Evolutionary conservation across 2,113 vertebrate genomes (phyloP).

Genomic region (Tursiops truncatus): DNA sequence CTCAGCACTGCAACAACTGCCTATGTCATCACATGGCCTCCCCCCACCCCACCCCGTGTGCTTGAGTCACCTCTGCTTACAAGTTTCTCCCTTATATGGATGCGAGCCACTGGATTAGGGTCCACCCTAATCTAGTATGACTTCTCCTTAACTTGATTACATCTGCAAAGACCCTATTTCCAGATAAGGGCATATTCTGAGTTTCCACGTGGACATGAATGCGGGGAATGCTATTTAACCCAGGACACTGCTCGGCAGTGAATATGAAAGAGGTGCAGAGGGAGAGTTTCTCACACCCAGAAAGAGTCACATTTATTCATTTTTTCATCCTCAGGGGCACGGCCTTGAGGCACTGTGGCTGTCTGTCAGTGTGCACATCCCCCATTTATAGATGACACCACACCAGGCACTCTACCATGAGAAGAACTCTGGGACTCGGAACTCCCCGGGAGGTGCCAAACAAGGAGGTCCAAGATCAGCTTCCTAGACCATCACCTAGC

Average conservation of each 20-base stretch:
- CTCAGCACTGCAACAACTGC: not conserved
- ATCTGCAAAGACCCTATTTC: not conserved
- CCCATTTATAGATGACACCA: not conserved
- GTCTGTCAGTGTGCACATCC: accelerated
- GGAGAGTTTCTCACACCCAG: not conserved
- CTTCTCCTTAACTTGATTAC: not conserved
- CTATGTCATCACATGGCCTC: accelerated
- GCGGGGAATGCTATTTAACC: accelerated
- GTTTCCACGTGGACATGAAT: not conserved
- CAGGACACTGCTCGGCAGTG: accelerated
- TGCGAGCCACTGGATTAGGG: too few relatives aligned
- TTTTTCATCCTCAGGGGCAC: not conserved
- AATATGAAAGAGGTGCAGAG: not conserved
- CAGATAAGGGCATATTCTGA: not conserved
- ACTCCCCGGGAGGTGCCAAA: accelerated
- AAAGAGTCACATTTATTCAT: not conserved
- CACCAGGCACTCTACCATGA: not conserved
- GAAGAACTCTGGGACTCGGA: accelerated
- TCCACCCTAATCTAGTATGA: not conserved
- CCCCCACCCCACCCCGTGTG: too few relatives aligned
- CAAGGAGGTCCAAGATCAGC: accelerated
- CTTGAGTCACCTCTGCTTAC: not conserved
- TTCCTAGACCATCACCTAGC: accelerated
- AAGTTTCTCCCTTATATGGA: not conserved
- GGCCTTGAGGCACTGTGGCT: not conserved